Evolutionary conservation across 2,797 vertebrate genomes (phyloP), one percentile per base, ranked within the genome.

Genomic region (Arremon aurantiirostris): DNA sequence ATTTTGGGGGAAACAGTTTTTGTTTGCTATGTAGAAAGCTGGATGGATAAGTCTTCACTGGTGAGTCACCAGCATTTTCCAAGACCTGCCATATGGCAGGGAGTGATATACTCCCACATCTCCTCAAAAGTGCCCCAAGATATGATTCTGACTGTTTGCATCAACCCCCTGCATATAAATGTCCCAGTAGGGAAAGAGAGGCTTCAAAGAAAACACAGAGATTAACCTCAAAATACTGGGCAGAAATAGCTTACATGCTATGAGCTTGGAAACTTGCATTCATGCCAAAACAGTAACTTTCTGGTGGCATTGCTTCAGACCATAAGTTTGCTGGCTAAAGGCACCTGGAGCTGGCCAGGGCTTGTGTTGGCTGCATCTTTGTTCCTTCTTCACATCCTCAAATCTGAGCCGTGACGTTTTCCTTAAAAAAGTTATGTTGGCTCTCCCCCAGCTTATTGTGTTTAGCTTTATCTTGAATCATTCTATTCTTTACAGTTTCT

Each of bases 151-250:
- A 2, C 18, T 81, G 46, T 65, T 78, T 47, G 22, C 5, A 3
- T 56, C 26, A 39, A 11, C 22, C 10, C 30, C 34, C 14, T 41
- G 34, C 28, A 2, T 50, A n/a, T 63, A 35, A 64, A 82, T 37
- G 30, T 35, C 49, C 79, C 17, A 5, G 7, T 7, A 46, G 26
- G 39, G 56, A 32, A 92, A 70, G 35, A 52, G 47, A 60, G 32
- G 59, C 47, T 84, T 89, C 63, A 84, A 69, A 86, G 52, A 76
- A 86, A 82, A 39, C n/a, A 14, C 6, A 18, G 47, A 81, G 34
- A 69, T 76, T 66, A 72, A 77, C 75, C 52, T 89, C 68, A 79
- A 69, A 89, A 69, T 68, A 79, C 16, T 34, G 28, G 37, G 57
- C 26, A 86, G 86, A 69, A 92, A 42, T 42, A 64, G 30, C 18